A percentile compares a stretch with the other conserved stretches of the same genome.
Conservation (phyloP, 2,113 vertebrate species). For the Pelmatolapia mariae region DNA sequence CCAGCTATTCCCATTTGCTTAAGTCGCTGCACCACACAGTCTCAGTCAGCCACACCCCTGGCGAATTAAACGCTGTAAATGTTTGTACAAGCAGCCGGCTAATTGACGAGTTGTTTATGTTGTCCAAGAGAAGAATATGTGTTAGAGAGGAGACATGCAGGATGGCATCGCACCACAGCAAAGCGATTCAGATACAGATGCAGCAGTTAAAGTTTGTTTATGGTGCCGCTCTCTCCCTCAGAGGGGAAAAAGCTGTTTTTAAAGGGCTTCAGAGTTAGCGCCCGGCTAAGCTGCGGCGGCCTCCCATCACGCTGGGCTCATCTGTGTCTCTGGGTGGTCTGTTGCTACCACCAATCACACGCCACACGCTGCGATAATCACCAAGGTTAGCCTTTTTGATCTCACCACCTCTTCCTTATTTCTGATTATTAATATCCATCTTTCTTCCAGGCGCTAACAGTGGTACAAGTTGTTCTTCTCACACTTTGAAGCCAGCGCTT, state of each 20-base stretch:
- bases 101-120: constrained; percentile 62
- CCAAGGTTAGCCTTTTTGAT: constrained; percentile 1
- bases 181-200: constrained; percentile 15
- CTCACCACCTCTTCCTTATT: neutral
- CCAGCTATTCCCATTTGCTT: neutral
- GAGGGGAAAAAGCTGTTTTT: constrained; percentile 1
- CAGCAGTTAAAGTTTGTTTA: constrained; percentile 44
- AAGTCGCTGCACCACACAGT: neutral
- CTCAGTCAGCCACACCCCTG: constrained; percentile 3
- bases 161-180: constrained; percentile 11
- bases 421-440: constrained; percentile 11
- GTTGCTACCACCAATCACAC: neutral
- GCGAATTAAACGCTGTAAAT: constrained; percentile 30
- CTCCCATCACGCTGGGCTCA: neutral
- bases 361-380: constrained; percentile 11
- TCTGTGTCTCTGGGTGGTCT: constrained; percentile 38
- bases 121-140: constrained; percentile 20
- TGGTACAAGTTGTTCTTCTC: constrained; percentile 16
- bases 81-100: constrained; percentile 49
- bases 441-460: neutral
- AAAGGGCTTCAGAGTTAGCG: neutral
- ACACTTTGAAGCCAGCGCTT: constrained; percentile 14
- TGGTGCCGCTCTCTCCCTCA: neutral
- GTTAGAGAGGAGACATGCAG: constrained; percentile 11
- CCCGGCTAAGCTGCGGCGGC: neutral